phyloP scores from a whole-genome alignment of 2,888 invertebrate genomes.

The Poecilobothrus nobilitatus region DNA sequence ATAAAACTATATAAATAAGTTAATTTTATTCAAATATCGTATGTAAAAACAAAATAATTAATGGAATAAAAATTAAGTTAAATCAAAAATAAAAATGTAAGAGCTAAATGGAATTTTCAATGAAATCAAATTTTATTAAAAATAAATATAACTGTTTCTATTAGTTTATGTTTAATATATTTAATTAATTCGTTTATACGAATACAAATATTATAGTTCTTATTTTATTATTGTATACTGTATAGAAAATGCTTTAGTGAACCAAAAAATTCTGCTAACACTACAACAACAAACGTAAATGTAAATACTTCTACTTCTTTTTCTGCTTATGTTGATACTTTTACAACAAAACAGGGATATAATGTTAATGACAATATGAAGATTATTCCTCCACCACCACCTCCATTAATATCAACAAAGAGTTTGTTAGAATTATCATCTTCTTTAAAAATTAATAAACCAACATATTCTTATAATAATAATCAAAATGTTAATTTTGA shows the following conservation, averaged over 20 bases:
- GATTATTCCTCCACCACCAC: background rate
- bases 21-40: too few relatives aligned
- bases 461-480: background rate
- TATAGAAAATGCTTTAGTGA: background rate
- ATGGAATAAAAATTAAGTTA: too few relatives aligned
- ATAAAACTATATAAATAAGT: too few relatives aligned
- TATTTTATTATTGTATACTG: background rate
- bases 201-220: background rate
- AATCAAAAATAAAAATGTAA: background rate
- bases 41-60: too few relatives aligned
- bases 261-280: background rate
- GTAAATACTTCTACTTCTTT: background rate
- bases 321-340: background rate
- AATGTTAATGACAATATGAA: background rate
- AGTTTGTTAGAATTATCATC: background rate
- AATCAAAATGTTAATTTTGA: background rate
- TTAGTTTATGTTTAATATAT: too few relatives aligned
- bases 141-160: background rate
- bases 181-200: too few relatives aligned
- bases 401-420: background rate
- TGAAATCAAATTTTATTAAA: background rate
- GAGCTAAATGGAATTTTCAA: slow-evolving; percentile 6
- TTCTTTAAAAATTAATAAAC: background rate
- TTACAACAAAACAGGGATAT: background rate
- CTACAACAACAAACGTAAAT: background rate